Base-by-base conservation (phyloP, 2,888 invertebrate species). In the Seladonia tumulorum region DNA sequence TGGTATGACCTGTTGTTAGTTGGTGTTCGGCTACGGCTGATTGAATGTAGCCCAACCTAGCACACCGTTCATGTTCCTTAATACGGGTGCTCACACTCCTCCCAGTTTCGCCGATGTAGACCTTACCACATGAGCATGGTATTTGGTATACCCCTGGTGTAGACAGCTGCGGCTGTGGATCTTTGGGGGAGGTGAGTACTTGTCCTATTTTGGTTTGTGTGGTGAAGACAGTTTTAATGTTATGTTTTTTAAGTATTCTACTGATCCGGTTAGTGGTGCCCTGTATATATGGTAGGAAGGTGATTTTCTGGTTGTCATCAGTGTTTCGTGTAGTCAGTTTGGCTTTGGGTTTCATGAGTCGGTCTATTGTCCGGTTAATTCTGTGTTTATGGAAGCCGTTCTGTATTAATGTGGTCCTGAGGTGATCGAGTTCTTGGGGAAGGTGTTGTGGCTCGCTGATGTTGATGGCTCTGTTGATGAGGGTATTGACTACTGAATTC, bases 101-200 rank as follows among this genome's bases (percentile, higher is more conserved):
- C 45, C 71, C 42, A 71, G 42, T 45, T 45, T 71, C 71, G 42
- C 42, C 71, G 42, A 71, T 71, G 42, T 45, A 71, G 25, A 71
- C 71, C 45, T 45, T 25, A 7, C 71, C 71, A 2, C 25, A 25
- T 57, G 57, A 57, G 25, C 57, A 57, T 10, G 57, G 10, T 22
- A 57, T 57, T 57, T 57, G 7, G 57, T 25, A 25, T 3, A 57
- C 57, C 8, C 22, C n/a, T 22, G 35, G 35, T 35, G 35, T 35
- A 35, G 35, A 35, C 3, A 35, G 35, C 35, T 35, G 35, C 35
- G 35, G 57, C 25, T 57, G 22, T 25, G 57, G 7, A 57, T 57
- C 25, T n/a, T 10, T 57, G 57, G 8, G 10, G 8, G 57, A 57
- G 7, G 8, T 57, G 25, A 57, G 57, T 22, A 57, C 22, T 22